A percentile compares a stretch with the other conserved stretches of the same genome.
These are phyloP conservation scores for Drosophila pachea DNA, from an alignment of 1,140 invertebrate species.

Conservation along the genomic window DNA sequence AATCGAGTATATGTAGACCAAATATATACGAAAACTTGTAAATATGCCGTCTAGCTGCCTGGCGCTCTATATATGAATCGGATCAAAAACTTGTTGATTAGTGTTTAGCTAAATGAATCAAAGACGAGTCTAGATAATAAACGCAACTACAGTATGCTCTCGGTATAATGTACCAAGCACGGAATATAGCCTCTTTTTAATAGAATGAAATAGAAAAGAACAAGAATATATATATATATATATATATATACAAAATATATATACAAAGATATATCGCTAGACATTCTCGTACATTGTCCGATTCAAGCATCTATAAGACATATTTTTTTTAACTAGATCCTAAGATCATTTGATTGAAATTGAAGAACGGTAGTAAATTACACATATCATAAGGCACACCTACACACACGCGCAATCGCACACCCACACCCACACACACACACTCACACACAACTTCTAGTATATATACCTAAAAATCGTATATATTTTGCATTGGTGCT, in stretches of 20 bases:
- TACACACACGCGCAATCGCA: conserved; percentile 10
- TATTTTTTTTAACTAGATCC: conserved; percentile 1
- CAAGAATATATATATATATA: not conserved
- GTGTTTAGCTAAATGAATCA: conserved; percentile 53
- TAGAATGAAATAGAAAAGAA: not conserved
- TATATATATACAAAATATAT: conserved; percentile 4
- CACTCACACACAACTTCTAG: not conserved
- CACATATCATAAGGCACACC: conserved; percentile 53
- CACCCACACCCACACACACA: conserved; percentile 19
- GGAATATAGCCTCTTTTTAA: not conserved
- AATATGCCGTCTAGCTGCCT: conserved; percentile 45
- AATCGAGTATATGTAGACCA: conserved; percentile 29
- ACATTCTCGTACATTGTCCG: not conserved
- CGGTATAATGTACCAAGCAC: not conserved
- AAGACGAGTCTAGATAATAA: not conserved
- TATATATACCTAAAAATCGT: conserved; percentile 36
- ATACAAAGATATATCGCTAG: not conserved
- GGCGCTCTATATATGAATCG: conserved; percentile 42
- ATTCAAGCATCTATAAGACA: not conserved
- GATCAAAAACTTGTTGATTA: conserved; percentile 65
- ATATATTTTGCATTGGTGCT: conserved; percentile 71
- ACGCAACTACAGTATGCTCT: not conserved
- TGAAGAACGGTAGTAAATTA: conserved; percentile 56
- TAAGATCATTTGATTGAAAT: conserved; percentile 24
- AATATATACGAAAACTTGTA: conserved; percentile 23